phyloP scores from a whole-genome alignment of 1,140 invertebrate species.

The Scaptomyza pallida region DNA sequence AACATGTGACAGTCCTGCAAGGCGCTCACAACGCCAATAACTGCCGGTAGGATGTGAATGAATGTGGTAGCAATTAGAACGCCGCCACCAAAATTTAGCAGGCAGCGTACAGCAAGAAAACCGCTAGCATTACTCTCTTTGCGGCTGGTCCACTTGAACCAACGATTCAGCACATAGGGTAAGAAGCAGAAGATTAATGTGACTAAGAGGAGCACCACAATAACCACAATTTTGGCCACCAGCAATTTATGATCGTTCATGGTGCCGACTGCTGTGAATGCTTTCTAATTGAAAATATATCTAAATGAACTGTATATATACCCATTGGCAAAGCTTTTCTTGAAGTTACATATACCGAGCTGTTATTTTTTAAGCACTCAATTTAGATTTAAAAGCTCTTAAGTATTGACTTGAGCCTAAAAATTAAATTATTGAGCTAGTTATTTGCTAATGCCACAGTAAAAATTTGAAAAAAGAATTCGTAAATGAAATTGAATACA shows the following conservation, averaged over 20 bases:
- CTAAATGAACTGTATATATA: constrained; percentile 16
- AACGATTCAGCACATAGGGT: constrained; percentile 87
- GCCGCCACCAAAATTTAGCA: constrained; percentile 95
- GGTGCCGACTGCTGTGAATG: neutral
- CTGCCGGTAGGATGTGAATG: constrained; percentile 94
- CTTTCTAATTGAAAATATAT: constrained; percentile 1
- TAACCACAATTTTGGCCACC: constrained; percentile 89
- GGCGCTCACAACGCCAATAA: constrained; percentile 87
- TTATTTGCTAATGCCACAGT: constrained; percentile 4
- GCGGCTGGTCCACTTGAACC: constrained; percentile 86
- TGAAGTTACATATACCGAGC: too few species aligned
- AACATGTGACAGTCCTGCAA: constrained; percentile 85
- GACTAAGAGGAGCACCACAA: constrained; percentile 88
- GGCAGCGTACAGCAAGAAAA: constrained; percentile 84
- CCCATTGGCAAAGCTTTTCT: neutral
- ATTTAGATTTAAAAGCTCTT: constrained; percentile 25
- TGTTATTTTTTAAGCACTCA: neutral
- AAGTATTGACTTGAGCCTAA: constrained; percentile 12
- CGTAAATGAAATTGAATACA: too few species aligned
- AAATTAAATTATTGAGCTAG: neutral
- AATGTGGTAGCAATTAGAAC: constrained; percentile 95
- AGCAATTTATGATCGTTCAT: constrained; percentile 82
- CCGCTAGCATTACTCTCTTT: constrained; percentile 85
- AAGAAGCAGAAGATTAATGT: constrained; percentile 89
- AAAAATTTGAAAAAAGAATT: neutral